Percentiles rank a stretch among this genome's conserved stretches.
Conservation (phyloP, 1,140 invertebrate genomes). For the Charaxes varanes region DNA sequence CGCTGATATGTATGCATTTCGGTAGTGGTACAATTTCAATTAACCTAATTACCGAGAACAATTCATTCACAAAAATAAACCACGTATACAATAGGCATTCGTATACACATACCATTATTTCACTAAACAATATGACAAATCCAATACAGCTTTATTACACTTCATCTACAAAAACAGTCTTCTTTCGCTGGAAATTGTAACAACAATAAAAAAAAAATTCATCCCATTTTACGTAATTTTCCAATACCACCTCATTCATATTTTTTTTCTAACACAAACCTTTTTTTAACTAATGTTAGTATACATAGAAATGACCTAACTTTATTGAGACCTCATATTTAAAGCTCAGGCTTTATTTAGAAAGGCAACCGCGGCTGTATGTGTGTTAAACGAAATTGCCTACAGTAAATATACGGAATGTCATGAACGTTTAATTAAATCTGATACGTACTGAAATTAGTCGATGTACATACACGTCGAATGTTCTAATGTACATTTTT, state of each 20-base stretch:
- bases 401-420: constrained; percentile 30
- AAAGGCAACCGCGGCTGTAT: constrained; percentile 25
- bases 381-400: constrained; percentile 13
- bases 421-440: constrained; percentile 27
- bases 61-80: constrained; percentile 6
- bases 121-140: not conserved
- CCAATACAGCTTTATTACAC: constrained; percentile 6
- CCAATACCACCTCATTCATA: constrained; percentile 7
- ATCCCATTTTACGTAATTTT: constrained; percentile 10
- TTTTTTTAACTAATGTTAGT: constrained; percentile 11
- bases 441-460: constrained; percentile 14
- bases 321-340: constrained; percentile 12
- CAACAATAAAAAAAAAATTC: constrained; percentile 13
- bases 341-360: constrained; percentile 14
- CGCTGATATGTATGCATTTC: constrained; percentile 26
- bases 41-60: constrained; percentile 9
- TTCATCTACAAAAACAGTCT: constrained; percentile 18
- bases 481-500: constrained; percentile 10
- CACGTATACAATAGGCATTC: constrained; percentile 9
- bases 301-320: constrained; percentile 13
- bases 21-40: constrained; percentile 7
- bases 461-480: constrained; percentile 12
- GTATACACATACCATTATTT: constrained; percentile 6
- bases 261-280: constrained; percentile 6
- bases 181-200: constrained; percentile 6